Base-by-base conservation (phyloP, 2,888 invertebrate species). In the Argyra leucocephala region DNA sequence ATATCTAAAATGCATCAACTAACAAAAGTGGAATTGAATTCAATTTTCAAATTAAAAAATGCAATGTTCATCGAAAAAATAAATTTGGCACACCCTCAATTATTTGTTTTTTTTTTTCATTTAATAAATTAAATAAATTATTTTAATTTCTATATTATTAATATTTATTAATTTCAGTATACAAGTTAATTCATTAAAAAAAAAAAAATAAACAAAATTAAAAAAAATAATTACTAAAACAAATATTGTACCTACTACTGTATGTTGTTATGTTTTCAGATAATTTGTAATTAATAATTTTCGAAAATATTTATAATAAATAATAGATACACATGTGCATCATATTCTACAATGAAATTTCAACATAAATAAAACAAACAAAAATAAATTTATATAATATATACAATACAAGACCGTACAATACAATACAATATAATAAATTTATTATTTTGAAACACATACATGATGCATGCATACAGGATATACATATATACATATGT, bases 221-320 rank as follows among this genome's bases (percentile, higher is more conserved):
- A 37, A 37, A 37, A 37, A 37, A 37, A 37, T n/a, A n/a, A n/a
- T n/a, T n/a, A n/a, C n/a, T n/a, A n/a, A 31, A 31, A 31, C 31
- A 48, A 48, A n/a, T 48, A 31, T 31, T 10, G 31, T 31, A 31
- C 5, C 18, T 48, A 31, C 31, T 31, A 31, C 31, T 7, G 1
- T 48, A n/a, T 48, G 48, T 48, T 48, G 31, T 18, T 48, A n/a
- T 48, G 48, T 48, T 48, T 48, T 48, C n/a, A n/a, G 48, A 48
- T 48, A 48, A 48, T n/a, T n/a, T n/a, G n/a, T 48, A 48, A 48
- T 48, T 48, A 48, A 48, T 48, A 48, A 31, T 48, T 48, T 48
- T 48, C 48, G 48, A 48, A 48, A 48, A 48, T 37, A 37, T 48
- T 18, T 18, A 48, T 48, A 12, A 48, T 48, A 18, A 18, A 48